Evolutionary conservation across 2,797 vertebrate genomes (phyloP).

Genomic region (Propithecus deckenii): DNA sequence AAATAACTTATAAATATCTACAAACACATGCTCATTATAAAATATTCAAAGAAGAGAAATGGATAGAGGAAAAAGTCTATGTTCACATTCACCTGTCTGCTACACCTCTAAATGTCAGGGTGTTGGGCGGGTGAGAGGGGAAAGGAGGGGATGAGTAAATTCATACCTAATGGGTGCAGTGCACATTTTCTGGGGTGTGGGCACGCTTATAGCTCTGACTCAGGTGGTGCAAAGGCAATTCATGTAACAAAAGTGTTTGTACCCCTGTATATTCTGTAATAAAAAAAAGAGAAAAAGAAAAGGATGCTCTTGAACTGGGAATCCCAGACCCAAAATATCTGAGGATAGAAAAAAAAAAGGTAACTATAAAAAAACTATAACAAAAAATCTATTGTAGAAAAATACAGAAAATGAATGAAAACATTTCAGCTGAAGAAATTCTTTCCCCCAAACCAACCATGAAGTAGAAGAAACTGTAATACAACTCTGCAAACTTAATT

Average conservation of each 20-base stretch:
- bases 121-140: too few relatives aligned
- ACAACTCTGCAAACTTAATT: not conserved
- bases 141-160: too few relatives aligned
- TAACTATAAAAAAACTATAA: not conserved
- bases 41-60: not conserved
- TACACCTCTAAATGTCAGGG: not conserved
- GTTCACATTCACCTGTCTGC: not conserved
- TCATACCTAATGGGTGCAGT: too few relatives aligned
- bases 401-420: not conserved
- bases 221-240: too few relatives aligned
- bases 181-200: too few relatives aligned
- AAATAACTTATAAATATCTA: not conserved
- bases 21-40: not conserved
- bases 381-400: not conserved
- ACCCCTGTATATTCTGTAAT: too few relatives aligned
- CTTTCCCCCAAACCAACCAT: not conserved
- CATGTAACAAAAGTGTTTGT: too few relatives aligned
- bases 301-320: too few relatives aligned
- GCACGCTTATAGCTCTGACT: too few relatives aligned
- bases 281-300: too few relatives aligned
- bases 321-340: too few relatives aligned
- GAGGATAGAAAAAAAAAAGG: too few relatives aligned
- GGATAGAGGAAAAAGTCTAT: not conserved
- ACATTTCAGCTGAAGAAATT: not conserved
- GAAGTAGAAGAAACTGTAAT: not conserved